phyloP scores from a whole-genome alignment of 2,113 vertebrate species.

The Malurus melanocephalus region DNA sequence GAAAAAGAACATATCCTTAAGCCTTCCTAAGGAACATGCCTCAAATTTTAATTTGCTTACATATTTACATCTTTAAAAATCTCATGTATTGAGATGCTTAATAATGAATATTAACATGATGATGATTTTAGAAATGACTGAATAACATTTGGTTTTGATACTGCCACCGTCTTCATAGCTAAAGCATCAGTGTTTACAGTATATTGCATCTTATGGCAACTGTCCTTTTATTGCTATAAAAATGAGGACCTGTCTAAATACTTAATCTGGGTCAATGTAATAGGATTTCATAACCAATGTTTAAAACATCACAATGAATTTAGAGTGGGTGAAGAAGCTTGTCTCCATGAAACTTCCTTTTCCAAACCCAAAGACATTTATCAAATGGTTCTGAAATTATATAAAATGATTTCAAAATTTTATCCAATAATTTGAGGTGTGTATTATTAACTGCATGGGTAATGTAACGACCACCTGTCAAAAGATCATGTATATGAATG shows the following conservation, averaged over 20 bases:
- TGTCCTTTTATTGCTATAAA: background rate
- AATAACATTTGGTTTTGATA: background rate
- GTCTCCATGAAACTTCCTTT: background rate
- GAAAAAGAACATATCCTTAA: background rate
- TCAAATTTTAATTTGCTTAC: background rate
- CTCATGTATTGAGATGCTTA: background rate
- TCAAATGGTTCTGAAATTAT: background rate
- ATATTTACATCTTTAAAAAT: background rate
- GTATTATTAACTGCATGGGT: background rate
- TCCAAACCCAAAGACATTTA: background rate
- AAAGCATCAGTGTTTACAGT: background rate
- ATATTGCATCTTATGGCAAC: background rate
- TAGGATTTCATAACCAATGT: background rate
- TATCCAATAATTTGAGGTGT: background rate
- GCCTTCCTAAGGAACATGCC: background rate
- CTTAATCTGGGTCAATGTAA: background rate
- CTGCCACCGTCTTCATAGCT: background rate
- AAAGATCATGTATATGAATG: background rate
- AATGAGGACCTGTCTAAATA: background rate
- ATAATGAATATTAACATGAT: background rate
- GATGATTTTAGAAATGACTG: background rate
- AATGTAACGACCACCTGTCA: background rate
- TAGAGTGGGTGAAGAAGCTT: background rate
- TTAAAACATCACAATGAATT: background rate
- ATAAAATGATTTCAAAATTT: background rate